These are phyloP conservation scores for Drosophila jambulina DNA, from an alignment of 1,140 invertebrate genomes.

Conservation along the genomic window DNA sequence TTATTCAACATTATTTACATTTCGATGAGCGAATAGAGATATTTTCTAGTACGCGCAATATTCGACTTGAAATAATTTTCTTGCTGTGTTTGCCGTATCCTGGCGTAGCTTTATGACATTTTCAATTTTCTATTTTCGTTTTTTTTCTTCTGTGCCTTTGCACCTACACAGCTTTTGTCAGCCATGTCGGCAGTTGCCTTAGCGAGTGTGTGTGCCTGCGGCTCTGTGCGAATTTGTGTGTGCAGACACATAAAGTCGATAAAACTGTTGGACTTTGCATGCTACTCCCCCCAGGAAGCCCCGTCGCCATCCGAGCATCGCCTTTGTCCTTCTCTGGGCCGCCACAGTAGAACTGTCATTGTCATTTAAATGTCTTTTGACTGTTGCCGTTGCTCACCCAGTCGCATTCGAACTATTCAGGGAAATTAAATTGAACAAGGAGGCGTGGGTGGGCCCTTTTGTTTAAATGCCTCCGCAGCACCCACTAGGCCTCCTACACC, in stretches of 20 bases:
- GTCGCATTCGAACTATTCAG: conserved; percentile 34
- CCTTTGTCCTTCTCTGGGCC: conserved; percentile 50
- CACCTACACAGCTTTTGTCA: conserved; percentile 49
- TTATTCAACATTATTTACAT: no score
- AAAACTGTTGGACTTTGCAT: conserved; percentile 74
- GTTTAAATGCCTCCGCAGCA: conserved; percentile 12
- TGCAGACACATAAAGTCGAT: conserved; percentile 53
- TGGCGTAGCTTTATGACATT: conserved; percentile 61
- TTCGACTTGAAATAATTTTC: neutral
- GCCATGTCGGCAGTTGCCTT: conserved; percentile 30
- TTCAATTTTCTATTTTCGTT: conserved; percentile 62
- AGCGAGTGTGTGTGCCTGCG: conserved; percentile 22
- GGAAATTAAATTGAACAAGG: conserved; percentile 63
- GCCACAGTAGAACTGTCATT: conserved; percentile 75
- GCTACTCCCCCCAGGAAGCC: conserved; percentile 4
- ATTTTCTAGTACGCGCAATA: no score
- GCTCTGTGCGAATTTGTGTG: conserved; percentile 13
- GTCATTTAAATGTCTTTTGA: conserved; percentile 82
- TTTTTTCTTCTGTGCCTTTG: conserved; percentile 29
- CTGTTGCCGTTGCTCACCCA: conserved; percentile 64
- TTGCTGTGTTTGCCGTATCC: conserved; percentile 31
- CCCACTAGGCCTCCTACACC: neutral
- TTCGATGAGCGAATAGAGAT: neutral
- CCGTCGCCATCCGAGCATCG: conserved; percentile 16
- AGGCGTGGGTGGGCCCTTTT: conserved; percentile 7